A percentile compares a stretch with the other conserved stretches of the same genome.
Conservation (phyloP, 2,113 vertebrate genomes). For the Sialia sialis region DNA sequence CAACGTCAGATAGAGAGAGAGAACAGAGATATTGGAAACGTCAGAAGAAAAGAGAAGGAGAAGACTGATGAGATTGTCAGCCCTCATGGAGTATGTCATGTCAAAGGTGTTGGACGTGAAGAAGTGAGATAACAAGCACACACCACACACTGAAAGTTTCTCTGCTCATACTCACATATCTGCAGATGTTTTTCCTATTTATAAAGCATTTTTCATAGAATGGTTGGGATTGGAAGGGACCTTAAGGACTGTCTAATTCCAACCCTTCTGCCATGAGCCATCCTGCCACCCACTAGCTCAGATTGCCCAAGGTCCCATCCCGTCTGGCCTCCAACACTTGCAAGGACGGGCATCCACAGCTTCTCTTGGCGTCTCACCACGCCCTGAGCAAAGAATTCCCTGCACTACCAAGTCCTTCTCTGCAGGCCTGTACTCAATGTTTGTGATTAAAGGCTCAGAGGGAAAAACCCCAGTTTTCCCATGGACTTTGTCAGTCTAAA, state of each 20-base stretch:
- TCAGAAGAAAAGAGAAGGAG: background rate
- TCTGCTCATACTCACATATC: rapidly evolving
- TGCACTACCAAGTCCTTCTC: background rate
- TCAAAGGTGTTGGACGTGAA: background rate
- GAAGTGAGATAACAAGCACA: background rate
- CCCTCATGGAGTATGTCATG: background rate
- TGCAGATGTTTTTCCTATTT: background rate
- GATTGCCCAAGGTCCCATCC: background rate
- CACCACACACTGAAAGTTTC: background rate
- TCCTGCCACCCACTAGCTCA: background rate
- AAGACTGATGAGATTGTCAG: background rate
- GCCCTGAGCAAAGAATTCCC: background rate
- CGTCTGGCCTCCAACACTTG: background rate
- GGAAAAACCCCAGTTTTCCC: rapidly evolving
- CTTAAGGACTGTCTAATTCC: background rate
- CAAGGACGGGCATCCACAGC: background rate
- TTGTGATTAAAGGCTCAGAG: background rate
- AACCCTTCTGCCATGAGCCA: background rate
- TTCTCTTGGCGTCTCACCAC: background rate
- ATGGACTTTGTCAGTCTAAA: background rate
- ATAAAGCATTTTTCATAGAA: background rate
- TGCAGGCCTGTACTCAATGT: background rate
- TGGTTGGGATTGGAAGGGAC: background rate
- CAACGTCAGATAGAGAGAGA: background rate
- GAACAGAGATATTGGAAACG: background rate